Evolutionary conservation across 2,888 invertebrate species (phyloP).

Genomic region (Invenusta paracnida): DNA sequence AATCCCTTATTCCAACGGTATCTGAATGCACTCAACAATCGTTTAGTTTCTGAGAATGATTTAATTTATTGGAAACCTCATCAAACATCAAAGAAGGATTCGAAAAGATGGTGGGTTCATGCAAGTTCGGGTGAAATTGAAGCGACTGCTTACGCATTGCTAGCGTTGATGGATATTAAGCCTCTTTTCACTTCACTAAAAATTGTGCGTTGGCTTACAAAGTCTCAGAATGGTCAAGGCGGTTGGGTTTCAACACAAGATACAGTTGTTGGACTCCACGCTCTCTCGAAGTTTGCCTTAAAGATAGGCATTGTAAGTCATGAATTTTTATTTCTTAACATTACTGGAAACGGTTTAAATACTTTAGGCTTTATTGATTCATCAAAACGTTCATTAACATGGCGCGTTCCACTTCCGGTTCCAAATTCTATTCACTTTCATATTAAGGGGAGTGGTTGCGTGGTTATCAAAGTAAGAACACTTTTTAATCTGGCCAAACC

Average conservation of each 20-base stretch:
- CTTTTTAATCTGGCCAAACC: background rate
- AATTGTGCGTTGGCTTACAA: constrained; percentile 18
- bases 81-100: background rate
- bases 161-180: background rate
- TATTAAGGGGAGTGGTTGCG: background rate
- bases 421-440: background rate
- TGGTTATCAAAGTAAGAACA: background rate
- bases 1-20: background rate
- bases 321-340: background rate
- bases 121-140: background rate
- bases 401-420: background rate
- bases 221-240: background rate
- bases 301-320: background rate
- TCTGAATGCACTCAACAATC: background rate
- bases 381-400: background rate
- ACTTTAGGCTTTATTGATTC: background rate
- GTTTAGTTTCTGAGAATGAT: background rate
- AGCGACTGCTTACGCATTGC: background rate
- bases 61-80: background rate
- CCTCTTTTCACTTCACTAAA: background rate
- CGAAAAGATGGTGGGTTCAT: background rate
- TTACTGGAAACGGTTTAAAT: background rate
- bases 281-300: background rate
- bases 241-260: constrained; percentile 32
- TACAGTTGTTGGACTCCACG: constrained; percentile 15